Base-by-base conservation (phyloP, 2,113 vertebrate species). In the Daphoenositta chrysoptera region DNA sequence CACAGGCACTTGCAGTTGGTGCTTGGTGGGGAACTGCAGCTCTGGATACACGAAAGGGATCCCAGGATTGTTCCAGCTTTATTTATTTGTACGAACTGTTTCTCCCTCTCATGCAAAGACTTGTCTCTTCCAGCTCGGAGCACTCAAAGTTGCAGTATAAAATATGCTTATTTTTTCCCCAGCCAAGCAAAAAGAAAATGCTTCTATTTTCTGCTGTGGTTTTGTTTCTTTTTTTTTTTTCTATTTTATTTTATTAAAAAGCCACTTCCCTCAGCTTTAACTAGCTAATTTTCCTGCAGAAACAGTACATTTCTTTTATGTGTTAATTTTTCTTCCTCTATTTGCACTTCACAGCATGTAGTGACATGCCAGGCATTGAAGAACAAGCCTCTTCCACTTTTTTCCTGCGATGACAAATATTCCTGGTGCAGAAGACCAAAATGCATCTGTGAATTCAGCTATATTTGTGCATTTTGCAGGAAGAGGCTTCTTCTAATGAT, bases 251-350 rank as follows among this genome's bases (percentile, higher is more conserved):
- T 35, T 65, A 87, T 72, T 66, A 71, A 94, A 89, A 88, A 70
- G 24, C 15, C 45, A 48, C 39, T 65, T 85, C 37, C 54, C 27
- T 83, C 39, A 60, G 82, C 83, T 95, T 93, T 86, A 91, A 83
- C 78, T 61, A 76, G 71, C 85, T 87, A 80, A 64, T 92, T 96
- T 96, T 93, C 88, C 92, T 82, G 72, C 64, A 97, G 88, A 94
- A 96, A 96, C 44, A 93, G 78, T 96, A 87, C 51, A 47, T 90
- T 96, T 94, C 95, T 97, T 96, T 95, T 94, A 92, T 93, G 92
- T 93, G 96, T 96, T 96, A 95, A 94, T 97, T 96, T 96, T 97
- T 94, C 83, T 95, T 92, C 93, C 93, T 90, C 93, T 96, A 86
- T 91, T 96, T 95, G 72, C 94, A 94, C 94, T 96, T 96, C 96